phyloP scores from a whole-genome alignment of 2,113 vertebrate genomes.

The Colius striatus region DNA sequence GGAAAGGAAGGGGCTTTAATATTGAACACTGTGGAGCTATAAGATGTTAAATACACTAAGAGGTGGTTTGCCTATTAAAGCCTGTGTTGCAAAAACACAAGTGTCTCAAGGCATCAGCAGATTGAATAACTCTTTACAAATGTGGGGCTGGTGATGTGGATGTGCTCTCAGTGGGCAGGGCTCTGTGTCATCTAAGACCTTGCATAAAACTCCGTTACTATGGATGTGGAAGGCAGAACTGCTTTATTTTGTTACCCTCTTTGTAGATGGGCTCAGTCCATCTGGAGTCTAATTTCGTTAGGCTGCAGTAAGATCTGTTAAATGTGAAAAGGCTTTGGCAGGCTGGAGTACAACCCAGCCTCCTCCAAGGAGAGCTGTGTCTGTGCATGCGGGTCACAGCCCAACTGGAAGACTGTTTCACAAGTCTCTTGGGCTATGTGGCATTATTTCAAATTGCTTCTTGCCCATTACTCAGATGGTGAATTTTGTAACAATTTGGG shows the following conservation, averaged over 20 bases:
- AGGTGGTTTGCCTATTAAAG: neutral
- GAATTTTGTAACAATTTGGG: neutral
- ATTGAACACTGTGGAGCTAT: neutral
- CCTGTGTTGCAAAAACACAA: neutral
- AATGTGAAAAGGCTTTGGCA: neutral
- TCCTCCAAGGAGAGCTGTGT: neutral
- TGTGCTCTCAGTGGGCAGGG: neutral
- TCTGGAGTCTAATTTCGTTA: neutral
- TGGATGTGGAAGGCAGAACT: neutral
- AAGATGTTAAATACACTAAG: neutral
- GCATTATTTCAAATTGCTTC: neutral
- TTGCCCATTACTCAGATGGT: neutral
- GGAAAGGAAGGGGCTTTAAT: neutral
- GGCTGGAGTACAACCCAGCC: neutral
- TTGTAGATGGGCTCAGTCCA: neutral
- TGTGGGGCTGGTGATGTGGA: neutral
- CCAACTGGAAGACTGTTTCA: neutral
- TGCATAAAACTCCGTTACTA: neutral
- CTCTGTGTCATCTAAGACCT: neutral
- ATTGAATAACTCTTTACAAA: neutral
- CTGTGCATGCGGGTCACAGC: neutral
- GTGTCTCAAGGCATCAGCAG: neutral
- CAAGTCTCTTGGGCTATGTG: neutral
- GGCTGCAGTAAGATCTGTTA: neutral
- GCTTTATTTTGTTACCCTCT: neutral